Conservation (phyloP, 92 coral and sea anemone species). For the Porites rus region DNA sequence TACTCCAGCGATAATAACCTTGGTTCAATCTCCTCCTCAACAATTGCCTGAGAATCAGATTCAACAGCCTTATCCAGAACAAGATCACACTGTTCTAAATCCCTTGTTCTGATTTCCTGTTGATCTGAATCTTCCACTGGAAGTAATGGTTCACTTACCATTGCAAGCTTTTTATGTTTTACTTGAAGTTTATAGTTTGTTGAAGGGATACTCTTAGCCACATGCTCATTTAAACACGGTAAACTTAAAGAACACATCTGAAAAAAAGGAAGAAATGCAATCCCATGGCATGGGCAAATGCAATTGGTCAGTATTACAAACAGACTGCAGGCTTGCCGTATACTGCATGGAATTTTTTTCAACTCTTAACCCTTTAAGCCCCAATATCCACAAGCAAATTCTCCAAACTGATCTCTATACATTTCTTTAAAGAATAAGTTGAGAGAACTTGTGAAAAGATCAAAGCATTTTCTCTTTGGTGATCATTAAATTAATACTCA, state of each 20-base stretch:
- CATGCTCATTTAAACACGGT: conserved; percentile 17
- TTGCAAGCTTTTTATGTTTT: neutral
- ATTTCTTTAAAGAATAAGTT: too few species aligned
- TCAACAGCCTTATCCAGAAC: neutral
- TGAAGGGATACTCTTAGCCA: neutral
- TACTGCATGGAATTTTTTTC: too few species aligned
- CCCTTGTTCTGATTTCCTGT: neutral
- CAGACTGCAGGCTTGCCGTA: too few species aligned
- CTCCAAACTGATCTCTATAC: too few species aligned
- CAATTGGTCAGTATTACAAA: too few species aligned
- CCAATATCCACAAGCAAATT: too few species aligned
- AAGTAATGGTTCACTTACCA: conserved; percentile 33
- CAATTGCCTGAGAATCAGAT: neutral
- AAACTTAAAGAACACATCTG: conserved; percentile 37
- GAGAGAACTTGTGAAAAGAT: too few species aligned
- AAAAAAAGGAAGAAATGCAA: neutral
- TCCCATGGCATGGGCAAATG: neutral
- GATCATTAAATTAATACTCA: too few species aligned
- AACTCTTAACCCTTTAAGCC: too few species aligned
- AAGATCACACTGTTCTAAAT: neutral
- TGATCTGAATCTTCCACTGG: neutral
- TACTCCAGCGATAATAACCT: conserved; percentile 6
- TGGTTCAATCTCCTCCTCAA: neutral
- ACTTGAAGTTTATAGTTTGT: neutral
- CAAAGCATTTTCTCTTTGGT: too few species aligned